Base-by-base conservation (phyloP, 1,140 invertebrate species). In the Diachasma alloeum region DNA sequence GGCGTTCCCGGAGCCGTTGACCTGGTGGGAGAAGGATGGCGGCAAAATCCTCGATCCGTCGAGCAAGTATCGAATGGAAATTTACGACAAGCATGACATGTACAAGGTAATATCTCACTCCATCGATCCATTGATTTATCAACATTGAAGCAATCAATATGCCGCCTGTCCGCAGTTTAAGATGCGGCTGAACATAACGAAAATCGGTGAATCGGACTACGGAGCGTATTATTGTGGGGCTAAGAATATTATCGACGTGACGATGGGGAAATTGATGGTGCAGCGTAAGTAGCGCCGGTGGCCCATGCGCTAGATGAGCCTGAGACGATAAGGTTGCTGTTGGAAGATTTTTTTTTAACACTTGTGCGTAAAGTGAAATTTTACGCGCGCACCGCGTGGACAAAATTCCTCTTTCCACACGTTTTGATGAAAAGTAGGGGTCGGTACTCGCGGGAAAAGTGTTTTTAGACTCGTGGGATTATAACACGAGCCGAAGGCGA, bases 1-100 rank as follows among this genome's bases (percentile, higher is more conserved):
- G 87, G 96, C 96, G 0, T 97, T 93, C 86, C 97, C 97, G 0
- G 94, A 95, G 81, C 93, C 95, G 0, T 91, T 97, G 0, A 93
- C 93, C 70, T 95, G 95, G 82, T 98, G 97, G 97, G 95, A 97
- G 83, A 91, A 92, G 39, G 90, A 91, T 5, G 94, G 96, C 76
- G 94, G 94, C n/a, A 91, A 93, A 68, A 92, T 96, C 8, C 83
- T 96, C 0, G 92, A 95, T 84, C 91, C 91, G 17, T 90, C 91
- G 59, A 91, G 93, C 2, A 94, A 95, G 82, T 95, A 94, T 84
- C 90, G 91, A 75, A 93, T 93, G 11, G 92, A 93, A 69, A 91
- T 92, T 74, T 87, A 87, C 56, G 91, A 93, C 77, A 93, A 71
- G 72, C 80, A 80, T 72, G 87, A 89, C 72, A 85, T 84, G 68